Conservation (phyloP, 2,888 invertebrate genomes). For the Lissonota sp. region DNA sequence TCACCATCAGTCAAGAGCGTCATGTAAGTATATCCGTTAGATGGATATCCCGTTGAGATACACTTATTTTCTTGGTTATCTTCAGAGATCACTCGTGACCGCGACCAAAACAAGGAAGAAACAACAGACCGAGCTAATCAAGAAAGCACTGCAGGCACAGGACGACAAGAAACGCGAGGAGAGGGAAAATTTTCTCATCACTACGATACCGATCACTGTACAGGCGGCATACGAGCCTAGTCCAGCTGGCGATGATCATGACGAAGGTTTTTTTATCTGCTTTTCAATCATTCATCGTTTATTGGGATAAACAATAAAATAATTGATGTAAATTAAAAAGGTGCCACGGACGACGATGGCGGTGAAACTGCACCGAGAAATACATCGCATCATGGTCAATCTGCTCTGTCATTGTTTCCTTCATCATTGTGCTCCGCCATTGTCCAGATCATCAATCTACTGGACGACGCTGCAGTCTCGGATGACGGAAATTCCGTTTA, state of each 20-base stretch:
- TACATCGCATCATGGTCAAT: conserved; percentile 92
- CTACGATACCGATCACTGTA: conserved; percentile 96
- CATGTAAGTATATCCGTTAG: conserved; percentile 87
- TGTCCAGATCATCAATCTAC: conserved; percentile 95
- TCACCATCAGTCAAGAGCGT: conserved; percentile 98
- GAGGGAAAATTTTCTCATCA: conserved; percentile 97
- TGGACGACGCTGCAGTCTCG: conserved; percentile 98
- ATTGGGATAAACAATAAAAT: conserved; percentile 23
- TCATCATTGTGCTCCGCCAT: conserved; percentile 98
- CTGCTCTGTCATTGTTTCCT: conserved; percentile 97
- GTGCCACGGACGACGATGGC: conserved; percentile 85
- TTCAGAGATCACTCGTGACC: conserved; percentile 95
- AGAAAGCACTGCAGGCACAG: conserved; percentile 96
- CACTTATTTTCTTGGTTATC: conserved; percentile 58
- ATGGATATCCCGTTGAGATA: conserved; percentile 37
- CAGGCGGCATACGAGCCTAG: conserved; percentile 99
- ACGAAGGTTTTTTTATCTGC: conserved; percentile 87
- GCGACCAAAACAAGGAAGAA: conserved; percentile 99
- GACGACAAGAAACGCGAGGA: conserved; percentile 98
- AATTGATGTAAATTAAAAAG: conserved; percentile 40
- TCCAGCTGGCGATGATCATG: conserved; percentile 92
- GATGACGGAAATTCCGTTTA: conserved; percentile 97
- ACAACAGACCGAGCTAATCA: conserved; percentile 99
- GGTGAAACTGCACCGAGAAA: conserved; percentile 89
- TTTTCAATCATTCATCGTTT: conserved; percentile 75